Conservation (phyloP, 1,140 invertebrate genomes). For the Drosophila suzukii region DNA sequence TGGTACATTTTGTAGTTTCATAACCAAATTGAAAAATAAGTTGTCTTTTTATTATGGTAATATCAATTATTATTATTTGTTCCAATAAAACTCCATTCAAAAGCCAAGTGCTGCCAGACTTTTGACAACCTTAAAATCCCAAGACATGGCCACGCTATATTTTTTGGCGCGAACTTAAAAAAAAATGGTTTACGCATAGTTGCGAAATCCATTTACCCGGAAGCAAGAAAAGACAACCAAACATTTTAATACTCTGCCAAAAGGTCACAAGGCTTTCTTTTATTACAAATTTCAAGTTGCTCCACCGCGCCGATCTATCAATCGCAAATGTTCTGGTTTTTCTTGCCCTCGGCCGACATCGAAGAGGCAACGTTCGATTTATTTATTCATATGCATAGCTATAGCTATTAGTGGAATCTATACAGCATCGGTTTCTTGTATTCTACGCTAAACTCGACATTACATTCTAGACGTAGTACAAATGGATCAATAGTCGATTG, state of each 20-base stretch:
- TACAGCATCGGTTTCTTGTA: constrained; percentile 45
- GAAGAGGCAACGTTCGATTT: constrained; percentile 14
- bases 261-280: constrained; percentile 15
- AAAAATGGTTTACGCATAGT: background rate
- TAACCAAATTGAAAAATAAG: no score
- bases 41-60: no score
- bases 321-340: background rate
- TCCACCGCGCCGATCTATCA: background rate
- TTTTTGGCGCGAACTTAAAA: background rate
- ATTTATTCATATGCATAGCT: constrained; percentile 47
- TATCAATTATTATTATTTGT: no score
- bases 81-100: no score
- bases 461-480: constrained; percentile 36
- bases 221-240: background rate
- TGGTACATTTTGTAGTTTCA: no score
- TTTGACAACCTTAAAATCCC: background rate
- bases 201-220: background rate
- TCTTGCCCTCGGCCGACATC: background rate
- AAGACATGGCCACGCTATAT: background rate
- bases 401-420: constrained; percentile 62
- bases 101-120: no score
- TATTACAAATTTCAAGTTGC: constrained; percentile 20
- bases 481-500: constrained; percentile 25
- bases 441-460: constrained; percentile 39
- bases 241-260: constrained; percentile 18